These are phyloP conservation scores for Eospalax fontanierii DNA, from an alignment of 2,797 vertebrate genomes.

Conservation along the genomic window DNA sequence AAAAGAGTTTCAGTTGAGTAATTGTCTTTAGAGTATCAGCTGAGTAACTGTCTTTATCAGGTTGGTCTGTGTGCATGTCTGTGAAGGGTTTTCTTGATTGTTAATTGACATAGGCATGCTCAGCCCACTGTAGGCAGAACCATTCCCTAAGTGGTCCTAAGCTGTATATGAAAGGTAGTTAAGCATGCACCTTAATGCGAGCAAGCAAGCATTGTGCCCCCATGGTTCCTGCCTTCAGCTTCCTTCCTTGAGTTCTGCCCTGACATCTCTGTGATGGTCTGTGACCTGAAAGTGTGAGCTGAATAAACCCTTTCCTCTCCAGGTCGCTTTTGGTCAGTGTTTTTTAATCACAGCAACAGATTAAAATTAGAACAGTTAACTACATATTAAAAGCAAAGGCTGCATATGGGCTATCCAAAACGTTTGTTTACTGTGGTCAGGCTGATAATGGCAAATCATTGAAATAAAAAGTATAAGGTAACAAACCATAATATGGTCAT, in stretches of 20 bases:
- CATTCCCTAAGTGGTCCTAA: not conserved
- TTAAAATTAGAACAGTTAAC: not conserved
- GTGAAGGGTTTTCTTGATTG: not conserved
- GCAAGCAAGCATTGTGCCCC: no score
- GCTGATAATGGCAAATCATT: constrained; percentile 5
- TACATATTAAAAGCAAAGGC: not conserved
- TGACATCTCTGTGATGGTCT: not conserved
- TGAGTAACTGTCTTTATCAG: not conserved
- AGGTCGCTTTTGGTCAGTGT: not conserved
- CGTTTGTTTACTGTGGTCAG: not conserved
- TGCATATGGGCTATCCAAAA: not conserved
- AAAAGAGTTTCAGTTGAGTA: not conserved
- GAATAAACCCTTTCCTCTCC: not conserved
- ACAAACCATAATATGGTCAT: not conserved
- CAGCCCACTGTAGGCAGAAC: not conserved
- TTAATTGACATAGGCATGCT: not conserved
- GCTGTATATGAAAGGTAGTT: not conserved
- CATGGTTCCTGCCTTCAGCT: not conserved
- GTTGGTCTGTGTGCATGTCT: not conserved
- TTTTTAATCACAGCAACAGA: not conserved
- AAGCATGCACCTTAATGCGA: not conserved
- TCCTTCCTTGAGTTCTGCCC: not conserved
- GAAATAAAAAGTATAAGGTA: not conserved
- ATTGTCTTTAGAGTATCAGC: not conserved
- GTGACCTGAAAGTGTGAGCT: not conserved